Base-by-base conservation (phyloP, 1,140 invertebrate species). In the Grapholita molesta region DNA sequence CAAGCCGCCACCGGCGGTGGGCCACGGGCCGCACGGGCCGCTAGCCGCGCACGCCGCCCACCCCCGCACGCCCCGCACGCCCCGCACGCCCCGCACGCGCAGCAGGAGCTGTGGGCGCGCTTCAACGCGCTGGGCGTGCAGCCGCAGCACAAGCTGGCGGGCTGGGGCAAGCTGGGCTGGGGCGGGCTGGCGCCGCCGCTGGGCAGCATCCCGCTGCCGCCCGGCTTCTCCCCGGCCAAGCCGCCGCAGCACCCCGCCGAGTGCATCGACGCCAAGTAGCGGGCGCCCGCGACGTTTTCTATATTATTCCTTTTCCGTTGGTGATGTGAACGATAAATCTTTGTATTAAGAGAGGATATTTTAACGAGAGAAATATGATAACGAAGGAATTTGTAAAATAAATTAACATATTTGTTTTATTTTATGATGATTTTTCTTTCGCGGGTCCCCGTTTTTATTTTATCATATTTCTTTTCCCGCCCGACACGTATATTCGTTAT, bases 391-490 rank as follows among this genome's bases (percentile, higher is more conserved):
- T 91, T 91, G 83, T 90, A 89, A 89, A 91, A 91, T 90, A 88
- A 91, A 91, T 90, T 91, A 90, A 91, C 86, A 77, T 88, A 90
- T 90, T 90, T 89, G 88, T 91, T 91, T 90, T 90, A 90, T 91
- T 91, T 90, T 83, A 84, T 77, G 77, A 74, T 80, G 77, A 79
- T 80, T 84, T 70, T 80, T 79, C 69, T 68, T 79, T 78, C 74
- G 69, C 72, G 73, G 70, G 70, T 64, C 69, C 73, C 76, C 73
- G 70, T 53, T 69, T n/a, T 69, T 24, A 71, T 74, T 52, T 77
- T 84, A 83, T 88, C 77, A 84, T 86, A 84, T 84, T 86, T 87
- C 79, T 86, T 86, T 71, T 77, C 76, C 72, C 79, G 80, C 77
- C 75, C 70, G 68, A 74, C 85, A 84, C 89, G 82, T 88, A 84